A percentile compares a stretch with the other conserved stretches of the same genome.
phyloP scores from a whole-genome alignment of 2,888 invertebrate species.

The Lapara coniferarum region DNA sequence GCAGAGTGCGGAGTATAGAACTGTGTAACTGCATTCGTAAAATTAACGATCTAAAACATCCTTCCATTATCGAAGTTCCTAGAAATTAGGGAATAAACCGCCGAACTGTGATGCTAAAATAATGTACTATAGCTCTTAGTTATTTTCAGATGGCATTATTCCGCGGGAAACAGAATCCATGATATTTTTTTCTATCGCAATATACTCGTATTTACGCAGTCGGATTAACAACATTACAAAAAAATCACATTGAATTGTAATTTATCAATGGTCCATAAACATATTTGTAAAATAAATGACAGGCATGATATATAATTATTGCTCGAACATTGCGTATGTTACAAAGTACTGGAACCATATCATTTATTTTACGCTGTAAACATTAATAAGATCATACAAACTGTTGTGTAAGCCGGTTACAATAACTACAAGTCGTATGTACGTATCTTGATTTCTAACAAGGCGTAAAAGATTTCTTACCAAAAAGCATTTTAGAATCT shows the following conservation, averaged over 20 bases:
- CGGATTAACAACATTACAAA: conserved; percentile 7
- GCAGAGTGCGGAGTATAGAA: too few relatives aligned
- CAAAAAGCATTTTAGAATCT: background rate
- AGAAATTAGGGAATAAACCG: too few relatives aligned
- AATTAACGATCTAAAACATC: too few relatives aligned
- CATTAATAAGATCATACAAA: conserved; percentile 3
- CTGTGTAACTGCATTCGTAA: too few relatives aligned
- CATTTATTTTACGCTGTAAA: background rate
- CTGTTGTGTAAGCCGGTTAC: conserved; percentile 8
- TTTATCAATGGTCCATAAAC: conserved; percentile 16
- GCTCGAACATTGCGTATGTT: background rate
- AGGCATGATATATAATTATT: conserved; percentile 2
- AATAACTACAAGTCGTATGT: background rate
- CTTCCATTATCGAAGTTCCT: too few relatives aligned
- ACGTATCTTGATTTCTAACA: conserved; percentile 16
- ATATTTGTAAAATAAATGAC: background rate
- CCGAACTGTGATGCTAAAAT: too few relatives aligned
- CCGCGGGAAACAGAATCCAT: too few relatives aligned
- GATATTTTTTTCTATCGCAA: too few relatives aligned
- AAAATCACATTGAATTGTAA: conserved; percentile 1
- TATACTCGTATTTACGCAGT: background rate
- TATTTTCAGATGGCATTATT: too few relatives aligned
- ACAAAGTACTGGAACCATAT: background rate
- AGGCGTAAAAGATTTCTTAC: background rate
- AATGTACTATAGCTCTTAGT: too few relatives aligned